Evolutionary conservation across 2,888 invertebrate genomes (phyloP).

Genomic region (Synergus umbraculus): DNA sequence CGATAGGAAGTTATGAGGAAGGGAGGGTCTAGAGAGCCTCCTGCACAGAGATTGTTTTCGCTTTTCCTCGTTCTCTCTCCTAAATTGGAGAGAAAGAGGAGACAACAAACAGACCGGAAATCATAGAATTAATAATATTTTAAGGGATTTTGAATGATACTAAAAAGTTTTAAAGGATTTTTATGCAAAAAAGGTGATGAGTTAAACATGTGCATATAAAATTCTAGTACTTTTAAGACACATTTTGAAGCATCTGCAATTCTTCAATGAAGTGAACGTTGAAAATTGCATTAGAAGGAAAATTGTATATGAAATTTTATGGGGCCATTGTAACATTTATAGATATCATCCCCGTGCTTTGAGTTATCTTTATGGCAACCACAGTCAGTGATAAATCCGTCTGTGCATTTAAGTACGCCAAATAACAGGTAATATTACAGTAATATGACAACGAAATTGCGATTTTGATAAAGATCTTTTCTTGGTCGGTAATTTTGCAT

Average conservation of each 20-base stretch:
- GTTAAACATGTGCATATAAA: too few species aligned
- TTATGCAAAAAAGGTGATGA: too few species aligned
- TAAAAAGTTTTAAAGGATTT: too few species aligned
- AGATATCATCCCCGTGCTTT: slow-evolving; percentile 6
- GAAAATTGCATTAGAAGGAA: background rate
- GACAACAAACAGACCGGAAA: background rate
- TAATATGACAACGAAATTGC: slow-evolving; percentile 40
- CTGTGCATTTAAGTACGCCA: slow-evolving; percentile 21
- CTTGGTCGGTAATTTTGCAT: slow-evolving; percentile 36
- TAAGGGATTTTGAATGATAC: too few species aligned
- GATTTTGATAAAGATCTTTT: slow-evolving; percentile 38
- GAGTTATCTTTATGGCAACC: slow-evolving; percentile 38
- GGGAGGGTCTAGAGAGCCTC: slow-evolving; percentile 5
- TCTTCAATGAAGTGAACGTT: background rate
- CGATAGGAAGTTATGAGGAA: slow-evolving; percentile 62
- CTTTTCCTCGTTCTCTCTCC: slow-evolving; percentile 28
- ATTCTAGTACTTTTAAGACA: too few species aligned
- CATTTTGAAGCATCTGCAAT: background rate
- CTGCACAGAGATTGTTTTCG: slow-evolving; percentile 19
- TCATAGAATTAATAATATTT: background rate
- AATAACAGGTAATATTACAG: slow-evolving; percentile 36
- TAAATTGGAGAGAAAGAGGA: background rate
- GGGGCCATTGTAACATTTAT: slow-evolving; percentile 8
- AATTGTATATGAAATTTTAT: background rate
- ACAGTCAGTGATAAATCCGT: slow-evolving; percentile 35